A percentile compares a stretch with the other conserved stretches of the same genome.
These are phyloP conservation scores for Nothoprocta perdicaria DNA, from an alignment of 2,113 vertebrate genomes.

Conservation along the genomic window DNA sequence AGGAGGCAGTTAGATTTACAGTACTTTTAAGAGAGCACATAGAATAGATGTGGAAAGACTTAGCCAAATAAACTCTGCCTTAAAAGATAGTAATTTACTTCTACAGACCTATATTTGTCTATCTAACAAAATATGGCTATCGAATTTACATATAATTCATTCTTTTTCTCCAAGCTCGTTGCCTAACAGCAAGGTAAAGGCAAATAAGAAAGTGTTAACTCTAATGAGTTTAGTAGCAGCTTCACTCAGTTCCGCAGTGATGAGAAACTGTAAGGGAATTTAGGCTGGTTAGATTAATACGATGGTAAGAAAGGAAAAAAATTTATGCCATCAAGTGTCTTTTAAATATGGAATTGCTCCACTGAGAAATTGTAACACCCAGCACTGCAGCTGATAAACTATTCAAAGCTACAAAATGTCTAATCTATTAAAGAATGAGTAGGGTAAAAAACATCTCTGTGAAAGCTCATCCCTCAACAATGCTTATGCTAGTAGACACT, in stretches of 20 bases:
- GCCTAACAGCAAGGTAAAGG: neutral
- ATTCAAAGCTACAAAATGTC: neutral
- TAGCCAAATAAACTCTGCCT: neutral
- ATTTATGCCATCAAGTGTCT: neutral
- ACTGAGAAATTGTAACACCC: neutral
- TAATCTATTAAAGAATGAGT: neutral
- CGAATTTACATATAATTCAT: constrained; percentile 6
- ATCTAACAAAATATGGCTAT: neutral
- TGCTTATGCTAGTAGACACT: neutral
- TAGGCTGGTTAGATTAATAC: neutral
- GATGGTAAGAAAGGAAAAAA: neutral
- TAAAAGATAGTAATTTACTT: neutral
- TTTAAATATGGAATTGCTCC: neutral
- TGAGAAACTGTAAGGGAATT: neutral
- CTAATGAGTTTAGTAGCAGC: neutral
- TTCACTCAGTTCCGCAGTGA: neutral
- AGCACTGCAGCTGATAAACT: neutral
- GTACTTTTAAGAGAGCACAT: neutral
- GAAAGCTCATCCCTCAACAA: neutral
- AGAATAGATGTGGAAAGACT: neutral
- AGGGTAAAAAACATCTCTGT: neutral
- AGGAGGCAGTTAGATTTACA: constrained; percentile 3
- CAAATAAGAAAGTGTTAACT: neutral
- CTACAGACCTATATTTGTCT: neutral
- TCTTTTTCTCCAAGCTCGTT: neutral